These are phyloP conservation scores for Periparus ater DNA, from an alignment of 2,797 vertebrate species.

Conservation along the genomic window DNA sequence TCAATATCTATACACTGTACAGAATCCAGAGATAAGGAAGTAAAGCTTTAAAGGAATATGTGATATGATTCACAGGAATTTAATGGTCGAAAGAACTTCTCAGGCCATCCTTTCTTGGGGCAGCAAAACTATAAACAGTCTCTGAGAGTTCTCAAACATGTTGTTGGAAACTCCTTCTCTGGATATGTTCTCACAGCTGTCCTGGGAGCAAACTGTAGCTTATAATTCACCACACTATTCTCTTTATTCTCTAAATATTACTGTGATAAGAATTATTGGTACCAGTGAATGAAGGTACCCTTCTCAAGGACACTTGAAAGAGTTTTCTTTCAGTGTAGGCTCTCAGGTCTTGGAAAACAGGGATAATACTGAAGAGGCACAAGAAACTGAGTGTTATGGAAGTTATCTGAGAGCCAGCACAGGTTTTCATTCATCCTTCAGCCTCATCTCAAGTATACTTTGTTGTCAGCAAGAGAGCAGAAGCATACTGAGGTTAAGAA, in stretches of 20 bases:
- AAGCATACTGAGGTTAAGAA: neutral
- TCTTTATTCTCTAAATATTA: neutral
- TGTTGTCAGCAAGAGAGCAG: neutral
- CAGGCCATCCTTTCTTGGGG: neutral
- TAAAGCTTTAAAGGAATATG: neutral
- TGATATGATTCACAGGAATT: neutral
- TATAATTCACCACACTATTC: neutral
- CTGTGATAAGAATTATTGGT: neutral
- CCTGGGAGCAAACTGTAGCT: neutral
- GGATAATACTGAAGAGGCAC: neutral
- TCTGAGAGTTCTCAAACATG: fast-evolving
- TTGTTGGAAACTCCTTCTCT: neutral
- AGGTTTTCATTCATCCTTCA: neutral
- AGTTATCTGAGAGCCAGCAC: neutral
- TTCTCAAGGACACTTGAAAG: neutral
- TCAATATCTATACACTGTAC: neutral
- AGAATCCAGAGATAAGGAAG: neutral
- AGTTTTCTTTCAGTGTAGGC: neutral
- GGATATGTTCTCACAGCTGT: neutral
- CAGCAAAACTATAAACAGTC: neutral
- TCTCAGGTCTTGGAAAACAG: neutral
- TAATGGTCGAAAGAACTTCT: neutral
- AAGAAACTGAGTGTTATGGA: neutral
- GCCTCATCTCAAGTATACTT: neutral
- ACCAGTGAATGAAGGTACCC: neutral